These are phyloP conservation scores for Lumbricus terrestris DNA, from an alignment of 2,888 invertebrate genomes.

Conservation along the genomic window DNA sequence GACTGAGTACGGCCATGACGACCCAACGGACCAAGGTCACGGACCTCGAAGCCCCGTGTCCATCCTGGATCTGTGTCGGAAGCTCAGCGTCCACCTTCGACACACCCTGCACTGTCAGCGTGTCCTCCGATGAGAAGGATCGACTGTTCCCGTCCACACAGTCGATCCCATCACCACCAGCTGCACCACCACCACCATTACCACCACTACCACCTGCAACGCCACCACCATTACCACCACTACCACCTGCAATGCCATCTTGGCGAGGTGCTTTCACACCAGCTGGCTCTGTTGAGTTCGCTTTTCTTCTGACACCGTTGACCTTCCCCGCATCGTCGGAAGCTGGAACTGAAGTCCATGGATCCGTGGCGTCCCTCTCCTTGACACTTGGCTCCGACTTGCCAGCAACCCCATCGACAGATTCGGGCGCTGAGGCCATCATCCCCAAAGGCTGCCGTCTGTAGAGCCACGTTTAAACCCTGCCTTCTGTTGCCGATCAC, in stretches of 20 bases:
- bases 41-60: background rate
- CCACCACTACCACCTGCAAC: too few species aligned
- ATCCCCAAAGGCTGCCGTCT: background rate
- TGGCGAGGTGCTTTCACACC: background rate
- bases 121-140: background rate
- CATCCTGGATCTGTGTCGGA: background rate
- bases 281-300: background rate
- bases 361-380: background rate
- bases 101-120: background rate
- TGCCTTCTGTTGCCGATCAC: too few species aligned
- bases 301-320: background rate
- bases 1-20: background rate
- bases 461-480: background rate
- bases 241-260: background rate
- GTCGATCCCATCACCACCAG: background rate
- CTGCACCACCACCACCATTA: too few species aligned
- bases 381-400: background rate
- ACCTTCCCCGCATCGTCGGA: background rate
- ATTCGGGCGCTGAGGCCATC: background rate
- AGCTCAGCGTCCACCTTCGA: background rate
- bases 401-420: background rate
- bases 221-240: too few species aligned
- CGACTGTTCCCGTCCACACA: background rate
- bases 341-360: background rate
- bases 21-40: background rate